A percentile compares a stretch with the other conserved stretches of the same genome.
These are phyloP conservation scores for Ophion slaviceki DNA, from an alignment of 2,888 invertebrate species.

Conservation along the genomic window DNA sequence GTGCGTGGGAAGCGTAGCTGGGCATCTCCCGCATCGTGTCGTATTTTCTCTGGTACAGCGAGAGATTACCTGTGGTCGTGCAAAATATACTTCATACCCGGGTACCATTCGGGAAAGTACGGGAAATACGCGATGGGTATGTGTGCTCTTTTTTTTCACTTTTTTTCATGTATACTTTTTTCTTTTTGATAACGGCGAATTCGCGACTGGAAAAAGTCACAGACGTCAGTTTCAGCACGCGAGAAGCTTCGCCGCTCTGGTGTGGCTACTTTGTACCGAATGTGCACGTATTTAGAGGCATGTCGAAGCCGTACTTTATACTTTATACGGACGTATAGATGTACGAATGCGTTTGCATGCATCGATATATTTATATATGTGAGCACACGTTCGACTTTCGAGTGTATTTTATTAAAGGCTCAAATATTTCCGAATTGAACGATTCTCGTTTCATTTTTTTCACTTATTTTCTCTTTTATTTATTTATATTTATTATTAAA, in stretches of 20 bases:
- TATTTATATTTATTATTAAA: too few species aligned
- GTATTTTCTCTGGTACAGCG: conserved; percentile 43
- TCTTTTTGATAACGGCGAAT: conserved; percentile 38
- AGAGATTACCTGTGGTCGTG: conserved; percentile 57
- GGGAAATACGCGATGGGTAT: conserved; percentile 10
- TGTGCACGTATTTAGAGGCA: neutral
- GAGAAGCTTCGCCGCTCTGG: conserved; percentile 46
- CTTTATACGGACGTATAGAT: neutral
- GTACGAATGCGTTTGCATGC: neutral
- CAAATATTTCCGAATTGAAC: too few species aligned
- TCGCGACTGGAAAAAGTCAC: conserved; percentile 53
- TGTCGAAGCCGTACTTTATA: neutral
- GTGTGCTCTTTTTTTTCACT: conserved; percentile 1
- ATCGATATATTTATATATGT: too few species aligned
- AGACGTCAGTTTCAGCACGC: conserved; percentile 43
- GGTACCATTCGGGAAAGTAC: conserved; percentile 28
- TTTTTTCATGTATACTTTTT: conserved; percentile 1
- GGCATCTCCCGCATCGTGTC: conserved; percentile 12
- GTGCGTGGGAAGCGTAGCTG: neutral
- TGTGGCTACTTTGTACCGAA: conserved; percentile 37
- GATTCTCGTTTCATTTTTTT: too few species aligned
- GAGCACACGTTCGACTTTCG: too few species aligned
- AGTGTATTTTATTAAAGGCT: too few species aligned
- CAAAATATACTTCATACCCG: conserved; percentile 55
- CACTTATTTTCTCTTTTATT: too few species aligned